Evolutionary conservation across 1,140 invertebrate species (phyloP), one percentile per base, ranked within the genome.

Genomic region (Apocrypta bakeri): DNA sequence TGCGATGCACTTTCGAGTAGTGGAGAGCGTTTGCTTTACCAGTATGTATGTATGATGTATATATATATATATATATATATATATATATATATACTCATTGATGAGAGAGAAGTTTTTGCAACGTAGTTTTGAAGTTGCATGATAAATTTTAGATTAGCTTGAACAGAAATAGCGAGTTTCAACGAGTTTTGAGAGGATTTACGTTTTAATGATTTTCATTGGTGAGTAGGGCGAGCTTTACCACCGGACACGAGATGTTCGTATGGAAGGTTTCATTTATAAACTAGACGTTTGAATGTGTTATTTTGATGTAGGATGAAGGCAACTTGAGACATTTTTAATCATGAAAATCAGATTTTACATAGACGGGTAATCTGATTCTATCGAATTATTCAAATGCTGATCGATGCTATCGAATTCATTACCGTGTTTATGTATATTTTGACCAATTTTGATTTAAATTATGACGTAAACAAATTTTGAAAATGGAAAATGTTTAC

Each of bases 301-400:
- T n/a, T n/a, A n/a, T n/a, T n/a, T n/a, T n/a, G n/a, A n/a, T n/a
- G n/a, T n/a, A n/a, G n/a, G n/a, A n/a, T n/a, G n/a, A n/a, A n/a
- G n/a, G n/a, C n/a, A n/a, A n/a, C n/a, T n/a, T n/a, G n/a, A n/a
- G n/a, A n/a, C n/a, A n/a, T 56, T 56, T 56, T 3, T n/a, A 56
- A 56, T 21, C 0, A 56, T 4, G 48, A 61, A 61, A 21, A 27
- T 56, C 37, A 73, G 48, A 1, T 14, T 9, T 63, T 63, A 29
- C 21, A 71, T 63, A 4, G 37, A 72, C 72, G 33, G 33, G 71
- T 79, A 83, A 83, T 83, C 61, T 27, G 40, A 74, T 83, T 68
- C 40, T 79, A 83, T 83, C n/a, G 61, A 83, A 79, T 83, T 79
- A 79, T 75, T 42, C 17, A 9, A 9, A 17, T 4, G 6, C 31